Base-by-base conservation (phyloP, 2,888 invertebrate genomes). In the Anticlea derivata region DNA sequence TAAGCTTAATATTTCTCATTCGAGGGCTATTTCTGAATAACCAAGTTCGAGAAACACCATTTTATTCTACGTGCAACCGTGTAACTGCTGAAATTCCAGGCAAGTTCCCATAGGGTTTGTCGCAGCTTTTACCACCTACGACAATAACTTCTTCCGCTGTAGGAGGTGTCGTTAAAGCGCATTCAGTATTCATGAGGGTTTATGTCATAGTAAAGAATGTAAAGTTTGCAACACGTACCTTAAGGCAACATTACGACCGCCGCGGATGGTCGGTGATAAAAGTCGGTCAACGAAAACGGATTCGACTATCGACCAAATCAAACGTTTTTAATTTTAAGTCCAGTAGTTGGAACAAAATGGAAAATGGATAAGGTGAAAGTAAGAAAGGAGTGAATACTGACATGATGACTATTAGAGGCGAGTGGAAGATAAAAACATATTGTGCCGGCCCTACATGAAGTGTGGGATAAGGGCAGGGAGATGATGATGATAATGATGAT, bases 151-250 rank as follows among this genome's bases (percentile, higher is more conserved):
- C 40, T 40, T 52, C 31, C 40, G 40, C 22, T 22, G 31, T 31
- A 22, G 24, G 31, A 11, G 37, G 47, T 38, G 47, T 43, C 47
- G 43, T 52, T 52, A 52, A 47, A 47, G 33, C 38, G 37, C 17
- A 37, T 51, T 41, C 37, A 51, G 46, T 46, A 51, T 51, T 51
- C 46, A 51, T 47, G 41, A 41, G 37, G 26, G 24, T 51, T 51
- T 46, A 51, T 40, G 30, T 24, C 26, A 35, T 26, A 37, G 12
- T 38, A 40, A 46, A 51, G 40, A 41, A 51, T 46, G 35, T 46
- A 39, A 39, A 47, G 24, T 47, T 48, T 13, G 49, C 29, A 53
- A 46, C 45, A 44, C 30, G 45, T 30, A 48, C n/a, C n/a, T n/a
- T n/a, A 38, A 26, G 29, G 46, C 34, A 44, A 41, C 52, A 34